These are phyloP conservation scores for Stegodyphus mimosarum DNA, from an alignment of 1,140 invertebrate species.

Conservation along the genomic window DNA sequence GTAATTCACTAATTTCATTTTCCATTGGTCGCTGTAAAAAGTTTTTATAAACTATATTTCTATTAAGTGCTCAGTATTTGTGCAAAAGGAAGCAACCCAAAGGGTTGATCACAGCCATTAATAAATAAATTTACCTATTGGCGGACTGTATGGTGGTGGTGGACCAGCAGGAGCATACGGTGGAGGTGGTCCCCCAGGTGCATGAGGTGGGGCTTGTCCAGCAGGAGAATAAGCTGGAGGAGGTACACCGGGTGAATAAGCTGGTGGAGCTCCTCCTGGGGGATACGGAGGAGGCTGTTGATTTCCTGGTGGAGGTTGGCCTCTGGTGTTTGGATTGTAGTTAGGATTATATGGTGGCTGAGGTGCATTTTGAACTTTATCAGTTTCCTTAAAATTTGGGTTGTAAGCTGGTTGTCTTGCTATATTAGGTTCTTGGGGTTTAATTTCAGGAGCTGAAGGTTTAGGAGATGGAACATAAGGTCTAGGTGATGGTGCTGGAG, in stretches of 20 bases:
- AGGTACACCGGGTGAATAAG: constrained; percentile 11
- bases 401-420: constrained; percentile 4
- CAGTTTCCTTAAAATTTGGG: constrained; percentile 5
- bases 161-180: neutral
- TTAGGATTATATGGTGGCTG: constrained; percentile 44
- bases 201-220: neutral
- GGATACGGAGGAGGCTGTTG: too few relatives aligned
- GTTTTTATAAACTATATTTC: too few relatives aligned
- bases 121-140: too few relatives aligned
- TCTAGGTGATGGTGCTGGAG: neutral
- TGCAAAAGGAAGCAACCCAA: too few relatives aligned
- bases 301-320: too few relatives aligned
- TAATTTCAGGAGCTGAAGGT: neutral
- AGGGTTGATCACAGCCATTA: too few relatives aligned
- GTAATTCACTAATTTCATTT: too few relatives aligned
- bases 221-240: neutral
- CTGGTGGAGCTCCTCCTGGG: constrained; percentile 11
- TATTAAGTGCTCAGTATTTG: too few relatives aligned
- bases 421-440: neutral
- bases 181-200: constrained; percentile 16
- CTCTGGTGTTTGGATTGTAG: neutral
- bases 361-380: neutral
- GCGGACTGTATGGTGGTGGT: too few relatives aligned
- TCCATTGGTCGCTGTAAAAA: too few relatives aligned
- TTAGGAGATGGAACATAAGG: neutral